Conservation (phyloP, 1,140 invertebrate species). For the Zaprionus taronus region DNA sequence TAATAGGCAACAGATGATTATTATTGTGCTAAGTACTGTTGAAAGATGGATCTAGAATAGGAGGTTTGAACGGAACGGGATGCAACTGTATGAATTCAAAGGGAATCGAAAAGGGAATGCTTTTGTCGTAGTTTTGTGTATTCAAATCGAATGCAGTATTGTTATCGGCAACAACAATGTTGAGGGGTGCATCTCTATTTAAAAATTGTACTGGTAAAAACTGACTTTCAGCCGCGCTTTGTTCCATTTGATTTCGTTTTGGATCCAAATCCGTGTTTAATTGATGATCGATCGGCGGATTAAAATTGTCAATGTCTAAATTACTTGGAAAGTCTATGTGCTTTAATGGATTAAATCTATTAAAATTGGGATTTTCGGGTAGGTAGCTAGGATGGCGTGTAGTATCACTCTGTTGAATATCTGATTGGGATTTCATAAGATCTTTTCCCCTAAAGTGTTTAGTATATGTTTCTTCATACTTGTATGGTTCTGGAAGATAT, state of each 20-base stretch:
- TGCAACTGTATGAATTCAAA: constrained; percentile 72
- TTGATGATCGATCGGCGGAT: not conserved
- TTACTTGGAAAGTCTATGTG: constrained; percentile 9
- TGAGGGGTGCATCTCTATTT: constrained; percentile 31
- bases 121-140: constrained; percentile 48
- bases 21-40: constrained; percentile 15
- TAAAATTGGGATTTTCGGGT: constrained; percentile 22
- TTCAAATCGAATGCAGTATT: constrained; percentile 34
- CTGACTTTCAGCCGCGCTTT: constrained; percentile 43
- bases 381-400: constrained; percentile 17
- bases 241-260: constrained; percentile 38
- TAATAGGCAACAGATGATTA: not conserved
- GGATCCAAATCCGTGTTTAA: constrained; percentile 6
- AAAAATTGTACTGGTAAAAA: constrained; percentile 45
- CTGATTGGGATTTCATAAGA: constrained; percentile 26
- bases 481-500: constrained; percentile 70
- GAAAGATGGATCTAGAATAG: constrained; percentile 5
- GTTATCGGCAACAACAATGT: constrained; percentile 52
- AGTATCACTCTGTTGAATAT: constrained; percentile 30
- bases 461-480: constrained; percentile 40
- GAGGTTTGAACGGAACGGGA: constrained; percentile 64
- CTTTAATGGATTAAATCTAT: constrained; percentile 23
- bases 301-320: constrained; percentile 10
- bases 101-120: constrained; percentile 64
- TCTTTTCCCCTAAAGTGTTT: constrained; percentile 42